phyloP scores from a whole-genome alignment of 1,140 invertebrate genomes.

The Oreohelix idahoensis region DNA sequence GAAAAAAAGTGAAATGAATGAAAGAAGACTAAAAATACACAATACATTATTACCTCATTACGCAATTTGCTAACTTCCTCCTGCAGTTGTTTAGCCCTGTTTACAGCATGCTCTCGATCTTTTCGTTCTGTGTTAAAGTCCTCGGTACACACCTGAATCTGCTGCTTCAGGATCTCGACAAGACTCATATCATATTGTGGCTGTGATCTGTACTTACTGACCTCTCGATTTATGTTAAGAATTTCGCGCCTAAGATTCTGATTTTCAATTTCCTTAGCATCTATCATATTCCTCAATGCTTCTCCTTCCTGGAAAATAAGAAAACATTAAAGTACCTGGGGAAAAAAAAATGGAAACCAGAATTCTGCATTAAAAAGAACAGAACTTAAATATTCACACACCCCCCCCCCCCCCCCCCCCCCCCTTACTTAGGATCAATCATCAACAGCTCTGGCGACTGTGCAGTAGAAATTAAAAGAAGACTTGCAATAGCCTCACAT shows the following conservation, averaged over 20 bases:
- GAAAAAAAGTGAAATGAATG: neutral
- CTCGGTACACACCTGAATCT: slow-evolving; percentile 70
- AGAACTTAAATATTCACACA: too few species aligned
- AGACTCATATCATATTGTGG: slow-evolving; percentile 47
- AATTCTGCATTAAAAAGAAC: too few species aligned
- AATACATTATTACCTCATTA: slow-evolving; percentile 27
- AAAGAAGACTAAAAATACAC: neutral
- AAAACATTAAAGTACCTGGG: too few species aligned
- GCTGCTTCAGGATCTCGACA: slow-evolving; percentile 62
- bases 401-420: too few species aligned
- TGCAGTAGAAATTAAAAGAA: too few species aligned
- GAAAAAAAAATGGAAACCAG: too few species aligned
- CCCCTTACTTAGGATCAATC: too few species aligned
- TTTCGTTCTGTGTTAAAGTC: slow-evolving; percentile 67
- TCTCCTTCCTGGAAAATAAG: neutral
- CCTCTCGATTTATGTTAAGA: neutral
- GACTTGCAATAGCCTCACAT: too few species aligned
- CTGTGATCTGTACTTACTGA: neutral
- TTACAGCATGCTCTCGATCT: slow-evolving; percentile 62
- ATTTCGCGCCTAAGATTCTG: neutral
- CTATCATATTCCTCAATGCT: neutral
- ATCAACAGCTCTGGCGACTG: too few species aligned
- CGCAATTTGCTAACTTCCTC: slow-evolving; percentile 28
- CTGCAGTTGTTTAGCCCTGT: slow-evolving; percentile 31
- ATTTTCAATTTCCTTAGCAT: slow-evolving; percentile 4